Evolutionary conservation across 2,113 vertebrate genomes (phyloP), one percentile per base, ranked within the genome.

Genomic region (Blennius ocellaris): DNA sequence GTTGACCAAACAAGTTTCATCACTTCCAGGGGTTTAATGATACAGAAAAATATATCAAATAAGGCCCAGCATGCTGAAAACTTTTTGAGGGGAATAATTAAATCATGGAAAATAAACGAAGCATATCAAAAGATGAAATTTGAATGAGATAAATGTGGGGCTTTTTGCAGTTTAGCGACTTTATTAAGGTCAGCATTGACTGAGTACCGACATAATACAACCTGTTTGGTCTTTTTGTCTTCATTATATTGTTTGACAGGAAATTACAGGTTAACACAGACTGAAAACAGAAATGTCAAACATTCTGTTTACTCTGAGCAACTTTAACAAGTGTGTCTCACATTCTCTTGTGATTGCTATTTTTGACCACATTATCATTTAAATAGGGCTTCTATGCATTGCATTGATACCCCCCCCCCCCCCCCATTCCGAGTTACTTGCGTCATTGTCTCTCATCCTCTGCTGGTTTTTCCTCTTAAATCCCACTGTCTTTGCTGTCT

Each of bases 231-330:
- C 48, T 60, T 66, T 53, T 43, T 49, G 43, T 69, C 14, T 53
- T 56, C 37, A 16, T 82, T 59, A 77, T 49, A 15, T 47, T 57
- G 49, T 58, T 54, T 63, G 45, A 36, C 59, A 48, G 11, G 55
- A 73, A 67, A 60, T 53, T 40, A 41, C 59, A 69, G 63, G 44
- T 75, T 53, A 72, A 57, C 38, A 51, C 37, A 47, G 73, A 75
- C 40, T 50, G 63, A 60, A 64, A 80, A 68, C 15, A 66, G 39
- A 81, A 76, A 80, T 71, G 77, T 73, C 78, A 73, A 73, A 62
- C n/a, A 0, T 15, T 70, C 65, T 77, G 53, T 77, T 78, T 78
- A 44, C 55, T n/a, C 41, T 44, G 11, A 49, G 48, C 11, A 5
- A 36, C 66, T 65, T 45, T 38, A 41, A 69, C 2, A 30, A 30